Conservation (phyloP, 2,113 vertebrate genomes). For the Engraulis encrasicolus region DNA sequence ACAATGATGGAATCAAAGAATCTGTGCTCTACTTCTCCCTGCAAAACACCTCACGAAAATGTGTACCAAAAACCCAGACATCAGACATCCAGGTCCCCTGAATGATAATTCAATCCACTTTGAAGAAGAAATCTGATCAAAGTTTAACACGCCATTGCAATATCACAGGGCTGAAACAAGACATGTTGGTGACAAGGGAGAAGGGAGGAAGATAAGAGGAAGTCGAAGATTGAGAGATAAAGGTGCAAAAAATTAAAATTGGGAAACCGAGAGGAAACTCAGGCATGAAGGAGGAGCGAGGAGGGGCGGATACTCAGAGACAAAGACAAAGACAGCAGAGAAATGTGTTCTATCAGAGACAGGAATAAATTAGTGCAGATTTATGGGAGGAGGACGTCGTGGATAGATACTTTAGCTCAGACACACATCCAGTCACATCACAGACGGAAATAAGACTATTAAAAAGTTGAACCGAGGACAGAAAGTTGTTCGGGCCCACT, state of each 20-base stretch:
- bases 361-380: background rate
- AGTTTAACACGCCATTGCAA: background rate
- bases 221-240: background rate
- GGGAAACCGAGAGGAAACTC: background rate
- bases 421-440: background rate
- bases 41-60: background rate
- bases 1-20: background rate
- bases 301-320: background rate
- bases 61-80: background rate
- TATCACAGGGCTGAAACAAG: background rate
- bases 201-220: background rate
- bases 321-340: background rate
- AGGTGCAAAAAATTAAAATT: background rate
- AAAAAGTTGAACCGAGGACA: slow-evolving; percentile 1
- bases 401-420: background rate
- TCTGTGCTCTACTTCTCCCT: background rate
- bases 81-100: background rate
- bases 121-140: background rate
- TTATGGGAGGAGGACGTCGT: background rate
- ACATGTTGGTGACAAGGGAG: background rate
- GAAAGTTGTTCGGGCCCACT: background rate
- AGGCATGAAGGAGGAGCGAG: background rate
- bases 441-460: background rate
- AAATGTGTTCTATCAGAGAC: background rate
- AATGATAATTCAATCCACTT: background rate